phyloP scores from a whole-genome alignment of 1,140 invertebrate species.

The Drosophila ercepeae region DNA sequence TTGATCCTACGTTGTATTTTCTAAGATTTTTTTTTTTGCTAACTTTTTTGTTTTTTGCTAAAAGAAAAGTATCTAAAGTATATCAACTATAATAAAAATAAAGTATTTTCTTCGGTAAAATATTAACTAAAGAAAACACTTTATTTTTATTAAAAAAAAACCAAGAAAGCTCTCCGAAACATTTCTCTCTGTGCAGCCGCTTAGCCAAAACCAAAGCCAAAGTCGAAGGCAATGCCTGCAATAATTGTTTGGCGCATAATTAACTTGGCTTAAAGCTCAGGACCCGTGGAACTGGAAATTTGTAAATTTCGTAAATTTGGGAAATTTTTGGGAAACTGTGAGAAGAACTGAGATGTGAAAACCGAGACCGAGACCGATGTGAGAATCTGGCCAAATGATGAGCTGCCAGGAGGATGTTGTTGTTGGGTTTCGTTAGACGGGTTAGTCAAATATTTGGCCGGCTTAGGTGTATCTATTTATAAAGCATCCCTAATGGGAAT shows the following conservation, averaged over 20 bases:
- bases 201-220: no score
- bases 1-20: no score
- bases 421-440: not conserved
- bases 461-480: constrained; percentile 22
- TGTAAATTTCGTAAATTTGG: not conserved
- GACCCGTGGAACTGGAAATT: not conserved
- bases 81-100: no score
- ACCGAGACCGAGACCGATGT: not conserved
- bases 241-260: constrained; percentile 27
- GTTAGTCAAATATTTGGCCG: constrained; percentile 17
- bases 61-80: no score
- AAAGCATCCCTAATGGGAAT: constrained; percentile 13
- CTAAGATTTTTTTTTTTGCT: no score
- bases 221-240: not conserved
- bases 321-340: not conserved
- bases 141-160: no score
- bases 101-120: no score
- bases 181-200: not conserved
- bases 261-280: constrained; percentile 6
- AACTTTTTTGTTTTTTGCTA: no score
- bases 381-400: not conserved
- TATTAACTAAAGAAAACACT: no score
- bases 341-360: not conserved
- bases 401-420: not conserved
- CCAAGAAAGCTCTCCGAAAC: no score